phyloP scores from a whole-genome alignment of 1,140 invertebrate genomes.

The Ditylenchus dipsaci region DNA sequence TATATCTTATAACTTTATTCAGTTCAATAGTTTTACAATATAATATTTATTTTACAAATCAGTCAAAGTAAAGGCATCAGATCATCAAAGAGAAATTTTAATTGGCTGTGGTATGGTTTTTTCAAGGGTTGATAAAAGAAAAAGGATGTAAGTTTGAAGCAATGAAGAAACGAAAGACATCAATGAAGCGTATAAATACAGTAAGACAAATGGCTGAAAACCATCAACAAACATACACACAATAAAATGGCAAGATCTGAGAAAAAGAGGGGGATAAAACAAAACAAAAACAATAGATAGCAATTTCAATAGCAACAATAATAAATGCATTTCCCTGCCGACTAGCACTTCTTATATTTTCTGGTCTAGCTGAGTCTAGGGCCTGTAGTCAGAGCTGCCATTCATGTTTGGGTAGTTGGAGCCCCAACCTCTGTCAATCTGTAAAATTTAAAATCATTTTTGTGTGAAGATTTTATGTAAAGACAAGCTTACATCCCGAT shows the following conservation, averaged over 20 bases:
- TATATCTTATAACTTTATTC: neutral
- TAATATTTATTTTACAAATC: too few relatives aligned
- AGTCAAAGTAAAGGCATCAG: too few relatives aligned
- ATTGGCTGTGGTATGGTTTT: too few relatives aligned
- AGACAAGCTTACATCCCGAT: conserved; percentile 20
- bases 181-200: too few relatives aligned
- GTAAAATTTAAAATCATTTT: neutral
- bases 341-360: neutral
- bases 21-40: too few relatives aligned
- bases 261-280: neutral
- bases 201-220: neutral
- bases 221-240: neutral
- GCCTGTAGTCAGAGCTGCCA: neutral
- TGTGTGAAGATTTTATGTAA: neutral
- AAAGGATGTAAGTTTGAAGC: too few relatives aligned
- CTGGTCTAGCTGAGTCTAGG: neutral
- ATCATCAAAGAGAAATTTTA: too few relatives aligned
- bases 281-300: neutral
- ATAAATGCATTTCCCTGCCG: too few relatives aligned
- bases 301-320: neutral
- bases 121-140: too few relatives aligned
- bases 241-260: neutral
- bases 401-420: neutral
- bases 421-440: neutral
- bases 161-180: too few relatives aligned